Evolutionary conservation across 35 echinoderm and acorn worm genomes (phyloP), one percentile per base, ranked within the genome.

Genomic region (Lytechinus pictus): DNA sequence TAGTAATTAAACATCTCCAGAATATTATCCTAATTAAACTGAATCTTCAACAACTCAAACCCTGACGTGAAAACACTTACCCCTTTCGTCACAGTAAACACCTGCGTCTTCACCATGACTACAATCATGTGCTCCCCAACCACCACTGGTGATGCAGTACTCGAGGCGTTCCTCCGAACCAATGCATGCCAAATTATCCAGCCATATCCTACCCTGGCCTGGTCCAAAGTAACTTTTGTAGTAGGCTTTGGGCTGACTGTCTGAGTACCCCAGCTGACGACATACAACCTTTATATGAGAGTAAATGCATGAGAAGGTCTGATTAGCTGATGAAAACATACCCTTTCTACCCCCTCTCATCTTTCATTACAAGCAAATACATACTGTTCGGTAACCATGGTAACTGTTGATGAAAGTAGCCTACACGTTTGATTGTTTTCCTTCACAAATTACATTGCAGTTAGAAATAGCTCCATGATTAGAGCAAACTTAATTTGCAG

Each of bases 21-120:
- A 79, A 79, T 16, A 79, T 79, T 79, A 24, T 24, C 3, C 21
- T 79, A 6, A 79, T 6, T 24, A 44, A 44, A 44, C 2, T 44
- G 8, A 0, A 79, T 5, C 66, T n/a, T n/a, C 9, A 58, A 79
- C 19, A 79, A 79, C 66, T 79, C n/a, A 24, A 24, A n/a, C 66
- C 21, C 6, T 27, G 66, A 27, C 29, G 8, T 1, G 16, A 90
- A 3, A 3, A 54, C 21, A 16, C 92, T 93, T 55, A 93, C 92
- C 92, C 24, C 54, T 54, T 24, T 53, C 92, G 54, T 93, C 92
- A 54, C 96, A 96, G 27, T 94, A 72, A 28, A 96, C 96, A 51
- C 92, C 96, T 52, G 91, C 87, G 27, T 96, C 96, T 54, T 96
- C 96, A 28, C 71, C 24, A 86, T 96, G 96, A 57, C 54, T 60